A percentile compares a stretch with the other conserved stretches of the same genome.
Conservation (phyloP, 92 coral and sea anemone genomes). For the Phymanthus crucifer region DNA sequence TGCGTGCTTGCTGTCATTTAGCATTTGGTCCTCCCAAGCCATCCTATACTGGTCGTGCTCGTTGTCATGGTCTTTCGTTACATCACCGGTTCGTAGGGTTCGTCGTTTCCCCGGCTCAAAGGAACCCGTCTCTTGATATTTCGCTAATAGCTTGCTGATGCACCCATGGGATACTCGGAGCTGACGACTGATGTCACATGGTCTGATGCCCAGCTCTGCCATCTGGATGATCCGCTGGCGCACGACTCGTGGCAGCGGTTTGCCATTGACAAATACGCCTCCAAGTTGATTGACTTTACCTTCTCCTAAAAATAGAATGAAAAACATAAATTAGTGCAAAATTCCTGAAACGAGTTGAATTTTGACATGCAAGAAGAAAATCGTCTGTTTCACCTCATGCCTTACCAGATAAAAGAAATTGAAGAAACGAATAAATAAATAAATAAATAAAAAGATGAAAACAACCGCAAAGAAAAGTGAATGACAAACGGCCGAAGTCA, state of each 20-base stretch:
- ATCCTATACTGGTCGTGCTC: slow-evolving; percentile 28
- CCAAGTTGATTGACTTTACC: slow-evolving; percentile 95
- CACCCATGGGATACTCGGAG: slow-evolving; percentile 97
- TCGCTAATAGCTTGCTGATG: slow-evolving; percentile 88
- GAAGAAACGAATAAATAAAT: not conserved
- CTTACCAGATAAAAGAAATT: not conserved
- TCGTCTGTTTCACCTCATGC: not conserved
- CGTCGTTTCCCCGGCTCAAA: slow-evolving; percentile 63
- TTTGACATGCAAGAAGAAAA: not conserved
- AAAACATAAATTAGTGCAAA: not conserved
- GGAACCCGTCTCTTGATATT: slow-evolving; percentile 96
- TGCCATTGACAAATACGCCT: slow-evolving; percentile 95
- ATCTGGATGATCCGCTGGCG: slow-evolving; percentile 88
- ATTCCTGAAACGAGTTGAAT: no score
- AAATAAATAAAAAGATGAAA: no score
- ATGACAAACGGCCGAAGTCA: no score
- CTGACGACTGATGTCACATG: slow-evolving; percentile 95
- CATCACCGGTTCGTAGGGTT: slow-evolving; percentile 20
- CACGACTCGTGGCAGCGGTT: slow-evolving; percentile 84
- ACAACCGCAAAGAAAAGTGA: no score
- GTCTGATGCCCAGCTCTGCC: slow-evolving; percentile 86
- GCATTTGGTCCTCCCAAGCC: slow-evolving; percentile 63
- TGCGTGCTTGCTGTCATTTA: not conserved
- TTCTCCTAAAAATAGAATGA: slow-evolving; percentile 58
- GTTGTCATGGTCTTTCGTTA: not conserved